phyloP scores from a whole-genome alignment of 1,140 invertebrate genomes.

The Heliconius nattereri region DNA sequence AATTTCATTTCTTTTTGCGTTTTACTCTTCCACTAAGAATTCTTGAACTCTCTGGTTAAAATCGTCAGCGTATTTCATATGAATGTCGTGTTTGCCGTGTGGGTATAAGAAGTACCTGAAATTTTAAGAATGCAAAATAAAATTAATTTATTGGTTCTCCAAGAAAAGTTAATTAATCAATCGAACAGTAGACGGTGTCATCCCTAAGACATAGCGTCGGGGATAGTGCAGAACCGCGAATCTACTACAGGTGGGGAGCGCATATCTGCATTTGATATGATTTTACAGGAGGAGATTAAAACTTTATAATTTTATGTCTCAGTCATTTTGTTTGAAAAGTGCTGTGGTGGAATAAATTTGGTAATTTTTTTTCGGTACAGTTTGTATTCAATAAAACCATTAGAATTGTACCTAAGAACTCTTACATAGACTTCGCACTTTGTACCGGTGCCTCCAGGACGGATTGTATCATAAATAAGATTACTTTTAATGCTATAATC shows the following conservation, averaged over 20 bases:
- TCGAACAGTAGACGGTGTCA: too few relatives aligned
- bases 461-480: slow-evolving; percentile 28
- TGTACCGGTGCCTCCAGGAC: slow-evolving; percentile 30
- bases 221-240: too few relatives aligned
- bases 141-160: too few relatives aligned
- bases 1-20: not conserved
- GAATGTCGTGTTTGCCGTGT: slow-evolving; percentile 93
- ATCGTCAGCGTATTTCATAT: slow-evolving; percentile 88
- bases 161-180: too few relatives aligned
- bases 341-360: too few relatives aligned
- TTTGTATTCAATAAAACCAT: slow-evolving; percentile 23
- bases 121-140: slow-evolving; percentile 18
- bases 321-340: too few relatives aligned
- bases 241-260: too few relatives aligned
- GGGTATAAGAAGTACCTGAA: slow-evolving; percentile 83
- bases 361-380: not conserved
- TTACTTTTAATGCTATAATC: slow-evolving; percentile 40
- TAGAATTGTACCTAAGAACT: slow-evolving; percentile 28
- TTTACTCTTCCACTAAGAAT: slow-evolving; percentile 82
- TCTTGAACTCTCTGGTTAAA: slow-evolving; percentile 89
- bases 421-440: slow-evolving; percentile 37
- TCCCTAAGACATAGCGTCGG: too few relatives aligned
- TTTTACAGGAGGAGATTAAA: too few relatives aligned
- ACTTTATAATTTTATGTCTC: too few relatives aligned
- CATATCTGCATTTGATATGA: too few relatives aligned